Percentiles rank a stretch among this genome's conserved stretches.
Conservation (phyloP, 2,797 vertebrate genomes). For the Dromococcyx pavoninus region DNA sequence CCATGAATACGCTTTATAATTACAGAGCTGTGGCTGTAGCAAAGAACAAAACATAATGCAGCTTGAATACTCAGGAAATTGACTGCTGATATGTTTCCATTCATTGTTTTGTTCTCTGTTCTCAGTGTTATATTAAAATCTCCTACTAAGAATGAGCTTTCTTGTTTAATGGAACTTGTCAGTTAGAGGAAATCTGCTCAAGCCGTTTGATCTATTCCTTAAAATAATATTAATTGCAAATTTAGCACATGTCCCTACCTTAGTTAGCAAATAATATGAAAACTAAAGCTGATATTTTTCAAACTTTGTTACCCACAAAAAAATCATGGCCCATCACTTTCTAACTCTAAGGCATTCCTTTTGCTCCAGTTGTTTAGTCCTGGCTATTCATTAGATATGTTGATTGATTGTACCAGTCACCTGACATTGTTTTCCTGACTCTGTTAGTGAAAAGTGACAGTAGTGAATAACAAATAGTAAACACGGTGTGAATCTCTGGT, state of each 20-base stretch:
- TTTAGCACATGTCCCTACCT: neutral
- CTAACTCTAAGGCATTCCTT: neutral
- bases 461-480: conserved; percentile 21
- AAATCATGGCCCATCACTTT: neutral
- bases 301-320: neutral
- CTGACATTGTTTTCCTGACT: conserved; percentile 40
- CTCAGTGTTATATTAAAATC: conserved; percentile 66
- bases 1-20: conserved; percentile 58
- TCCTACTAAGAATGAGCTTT: conserved; percentile 63
- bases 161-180: conserved; percentile 68
- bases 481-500: neutral
- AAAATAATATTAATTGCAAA: conserved; percentile 69
- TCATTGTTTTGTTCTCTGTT: conserved; percentile 70
- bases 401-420: neutral
- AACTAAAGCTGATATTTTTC: neutral
- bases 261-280: neutral
- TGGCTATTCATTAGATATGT: conserved; percentile 17
- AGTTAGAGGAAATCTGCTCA: conserved; percentile 64
- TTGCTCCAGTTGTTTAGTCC: neutral
- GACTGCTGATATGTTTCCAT: conserved; percentile 70
- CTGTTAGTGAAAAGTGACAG: neutral
- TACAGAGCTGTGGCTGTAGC: conserved; percentile 42
- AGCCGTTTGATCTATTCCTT: conserved; percentile 69
- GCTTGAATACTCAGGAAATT: conserved; percentile 64
- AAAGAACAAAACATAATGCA: conserved; percentile 69